Evolutionary conservation across 2,888 invertebrate genomes (phyloP), one percentile per base, ranked within the genome.

Genomic region (Halictus quadricinctus): DNA sequence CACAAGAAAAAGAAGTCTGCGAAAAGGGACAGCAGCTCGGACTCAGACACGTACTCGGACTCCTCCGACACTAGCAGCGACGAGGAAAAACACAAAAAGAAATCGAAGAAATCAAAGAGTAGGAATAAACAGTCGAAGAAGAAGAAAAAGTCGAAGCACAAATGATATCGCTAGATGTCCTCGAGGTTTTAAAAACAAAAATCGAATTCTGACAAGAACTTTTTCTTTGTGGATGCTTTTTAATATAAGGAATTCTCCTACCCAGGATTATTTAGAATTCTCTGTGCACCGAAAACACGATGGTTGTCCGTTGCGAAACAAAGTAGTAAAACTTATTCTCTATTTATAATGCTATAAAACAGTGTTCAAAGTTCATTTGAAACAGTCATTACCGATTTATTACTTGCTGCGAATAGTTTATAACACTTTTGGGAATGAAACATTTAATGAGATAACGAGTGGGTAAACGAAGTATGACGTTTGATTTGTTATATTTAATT

Each of bases 41-140:
- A 96, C 87, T 96, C 96, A 0, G 96, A 96, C 84, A 96, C 96
- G 21, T 96, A 96, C 83, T 96, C 96, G 2, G 96, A 96, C 0
- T 96, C 96, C n/a, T 96, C 96, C 0, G 94, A 95, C 76, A 95
- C 96, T 0, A 96, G 96, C 91, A 96, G 96, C 7, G 97, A 96
- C 82, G 96, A 96, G 81, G 96, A 96, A 89, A 96, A 96, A 92
- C 96, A 96, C 89, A 96, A 96, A 93, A 96, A 96, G 90, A 94
- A 94, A 58, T 92, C 93, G 10, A 97, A 96, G 93, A 96, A 96
- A 92, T 96, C 96, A 88, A 96, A 96, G 91, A 96, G 96, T 94
- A 97, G 96, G 95, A 97, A 96, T 91, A 96, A 96, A 91, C 96
- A 96, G 46, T 95, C 95, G 90, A 97, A 97, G 93, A 97, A 97